Evolutionary conservation across 1,140 invertebrate species (phyloP).

Genomic region (Aphaenogaster ashmeadi): DNA sequence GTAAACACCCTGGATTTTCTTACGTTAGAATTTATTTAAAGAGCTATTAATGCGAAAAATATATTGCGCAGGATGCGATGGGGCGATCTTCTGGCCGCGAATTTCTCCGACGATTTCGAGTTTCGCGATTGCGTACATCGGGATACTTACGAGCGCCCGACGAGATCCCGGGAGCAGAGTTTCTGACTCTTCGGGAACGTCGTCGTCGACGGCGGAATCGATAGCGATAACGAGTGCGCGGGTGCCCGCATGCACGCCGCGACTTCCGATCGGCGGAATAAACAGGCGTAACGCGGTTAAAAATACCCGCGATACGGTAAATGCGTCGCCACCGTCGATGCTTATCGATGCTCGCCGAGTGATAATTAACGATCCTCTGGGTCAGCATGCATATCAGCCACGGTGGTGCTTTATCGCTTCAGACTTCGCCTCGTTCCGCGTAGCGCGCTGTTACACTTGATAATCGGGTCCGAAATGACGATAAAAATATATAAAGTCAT

Average conservation of each 20-base stretch:
- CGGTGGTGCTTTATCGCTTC: constrained; percentile 55
- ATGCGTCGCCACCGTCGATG: constrained; percentile 53
- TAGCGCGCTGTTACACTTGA: not conserved
- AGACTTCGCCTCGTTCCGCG: constrained; percentile 42
- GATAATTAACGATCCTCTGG: constrained; percentile 67
- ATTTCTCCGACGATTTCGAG: not conserved
- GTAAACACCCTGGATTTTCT: no score
- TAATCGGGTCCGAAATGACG: constrained; percentile 7
- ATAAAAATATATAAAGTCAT: constrained; percentile 1
- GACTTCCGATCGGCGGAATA: constrained; percentile 61
- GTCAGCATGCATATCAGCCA: constrained; percentile 55
- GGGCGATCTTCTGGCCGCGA: not conserved
- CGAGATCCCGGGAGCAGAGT: not conserved
- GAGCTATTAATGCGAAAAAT: not conserved
- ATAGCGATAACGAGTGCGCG: constrained; percentile 49
- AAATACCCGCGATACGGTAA: constrained; percentile 57
- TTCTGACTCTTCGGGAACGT: constrained; percentile 13
- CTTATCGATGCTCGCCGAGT: constrained; percentile 58
- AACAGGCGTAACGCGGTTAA: constrained; percentile 53
- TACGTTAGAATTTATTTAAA: not conserved
- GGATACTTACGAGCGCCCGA: not conserved
- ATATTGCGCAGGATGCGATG: not conserved
- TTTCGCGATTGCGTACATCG: not conserved
- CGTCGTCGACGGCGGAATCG: constrained; percentile 41
- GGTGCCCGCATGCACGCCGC: constrained; percentile 46